Base-by-base conservation (phyloP, 2,797 vertebrate genomes). In the Champsocephalus esox region DNA sequence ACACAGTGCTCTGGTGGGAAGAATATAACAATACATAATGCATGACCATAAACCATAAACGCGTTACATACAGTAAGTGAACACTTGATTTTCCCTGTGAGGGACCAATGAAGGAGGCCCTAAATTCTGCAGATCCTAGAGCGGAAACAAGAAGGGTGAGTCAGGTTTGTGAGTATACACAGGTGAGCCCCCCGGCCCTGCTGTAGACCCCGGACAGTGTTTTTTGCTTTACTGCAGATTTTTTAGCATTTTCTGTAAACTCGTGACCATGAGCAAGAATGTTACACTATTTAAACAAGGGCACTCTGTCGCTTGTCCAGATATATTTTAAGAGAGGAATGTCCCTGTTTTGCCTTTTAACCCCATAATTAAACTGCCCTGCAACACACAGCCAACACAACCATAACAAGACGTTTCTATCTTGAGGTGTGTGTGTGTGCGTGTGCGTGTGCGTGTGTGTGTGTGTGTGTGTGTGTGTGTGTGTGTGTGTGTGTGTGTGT, bases 271-370 rank as follows among this genome's bases (percentile, higher is more conserved):
- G 19, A 77, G 28, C 56, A 10, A 75, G 51, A 65, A 84, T 74
- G 75, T 81, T 85, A 89, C 66, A 88, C 84, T 82, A 85, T 68
- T 87, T 82, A 71, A 83, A 70, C 75, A 89, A 89, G 82, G 87
- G 71, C 87, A 70, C n/a, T 4, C 54, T 76, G 82, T 58, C 76
- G 84, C 59, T 84, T 46, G 41, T 77, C 84, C 77, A 89, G 60
- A 89, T 82, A 85, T 80, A 86, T 67, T 66, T 56, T 48, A 66
- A 46, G 65, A 9, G n/a, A 49, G 43, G 66, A 45, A 70, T 66
- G 43, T 28, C 19, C 45, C 32, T 73, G 61, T 64, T 66, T 73
- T 55, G 60, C 73, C 64, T 63, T 67, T 73, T 75, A 71, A 77
- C 11, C 21, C 16, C 32, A 58, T 60, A 44, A 52, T 73, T 74